Evolutionary conservation across 2,888 invertebrate species (phyloP), one percentile per base, ranked within the genome.

Genomic region (Scaptomyza parva): DNA sequence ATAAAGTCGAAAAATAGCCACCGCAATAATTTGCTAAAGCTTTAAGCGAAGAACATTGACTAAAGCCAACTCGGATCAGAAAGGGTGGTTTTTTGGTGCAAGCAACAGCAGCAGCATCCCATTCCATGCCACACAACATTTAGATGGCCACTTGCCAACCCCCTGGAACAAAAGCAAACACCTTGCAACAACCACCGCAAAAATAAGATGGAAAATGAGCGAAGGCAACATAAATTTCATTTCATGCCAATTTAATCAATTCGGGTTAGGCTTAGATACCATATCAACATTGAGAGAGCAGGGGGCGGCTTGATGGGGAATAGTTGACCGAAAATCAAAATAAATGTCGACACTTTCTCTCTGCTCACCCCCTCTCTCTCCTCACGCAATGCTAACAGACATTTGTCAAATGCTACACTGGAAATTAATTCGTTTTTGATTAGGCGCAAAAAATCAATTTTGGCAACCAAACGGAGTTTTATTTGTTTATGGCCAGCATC

Each of bases 401-500:
- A 63, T 83, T 85, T 85, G 87, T 87, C 86, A 87, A 83, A 73
- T 79, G 80, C 80, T 67, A 70, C 58, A 65, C 58, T n/a, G 66
- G 80, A 73, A 88, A 85, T 84, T 85, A 85, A 85, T 85, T 86
- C 80, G 84, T 76, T 88, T 85, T 88, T 88, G 88, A 85, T 85
- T 86, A 86, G 88, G 76, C 81, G 84, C 86, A 88, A 86, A 88
- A 86, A 86, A 83, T 86, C 86, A 86, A 85, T 88, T 85, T 88
- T 78, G 78, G 78, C 80, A 74, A 73, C 80, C 76, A 50, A 76
- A 76, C 75, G 61, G 53, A 72, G 72, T 68, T 80, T 76, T 86
- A 80, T 88, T 83, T 82, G 82, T 73, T 82, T 80, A 82, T 82
- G 78, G 87, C 81, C 68, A 67, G 78, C 82, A 82, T 86, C 85